phyloP scores from a whole-genome alignment of 53 echinoderm and acorn worm species.

The Patiria pectinifera region DNA sequence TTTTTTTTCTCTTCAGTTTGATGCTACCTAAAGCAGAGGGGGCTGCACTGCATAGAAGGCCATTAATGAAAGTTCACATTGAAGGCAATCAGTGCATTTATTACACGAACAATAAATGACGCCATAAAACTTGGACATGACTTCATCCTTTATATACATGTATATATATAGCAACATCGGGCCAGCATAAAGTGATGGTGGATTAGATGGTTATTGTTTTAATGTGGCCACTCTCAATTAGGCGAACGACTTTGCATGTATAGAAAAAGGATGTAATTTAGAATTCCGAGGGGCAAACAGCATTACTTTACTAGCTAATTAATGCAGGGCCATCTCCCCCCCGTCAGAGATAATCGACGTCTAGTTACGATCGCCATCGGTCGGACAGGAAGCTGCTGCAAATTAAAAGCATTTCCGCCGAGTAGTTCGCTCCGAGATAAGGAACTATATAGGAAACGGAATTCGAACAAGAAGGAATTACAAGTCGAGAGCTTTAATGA shows the following conservation, averaged over 20 bases:
- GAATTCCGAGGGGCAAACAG: background rate
- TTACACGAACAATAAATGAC: background rate
- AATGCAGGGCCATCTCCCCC: conserved; percentile 40
- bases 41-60: background rate
- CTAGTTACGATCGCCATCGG: conserved; percentile 6
- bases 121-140: conserved; percentile 17
- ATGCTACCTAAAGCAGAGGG: background rate
- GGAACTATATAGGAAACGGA: background rate
- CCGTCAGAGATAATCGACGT: conserved; percentile 10
- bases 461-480: background rate
- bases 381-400: conserved; percentile 27
- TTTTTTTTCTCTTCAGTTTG: background rate
- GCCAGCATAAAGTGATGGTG: background rate
- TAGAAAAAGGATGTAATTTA: conserved; percentile 9
- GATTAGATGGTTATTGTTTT: conserved; percentile 4
- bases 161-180: background rate
- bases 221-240: background rate
- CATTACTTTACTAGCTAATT: conserved; percentile 44
- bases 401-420: conserved; percentile 64
- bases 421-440: background rate
- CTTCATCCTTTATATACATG: no score
- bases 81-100: background rate
- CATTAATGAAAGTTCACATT: background rate
- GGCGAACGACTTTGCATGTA: background rate
- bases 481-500: background rate